These are phyloP conservation scores for Garra rufa DNA, from an alignment of 2,113 vertebrate species.

Conservation along the genomic window DNA sequence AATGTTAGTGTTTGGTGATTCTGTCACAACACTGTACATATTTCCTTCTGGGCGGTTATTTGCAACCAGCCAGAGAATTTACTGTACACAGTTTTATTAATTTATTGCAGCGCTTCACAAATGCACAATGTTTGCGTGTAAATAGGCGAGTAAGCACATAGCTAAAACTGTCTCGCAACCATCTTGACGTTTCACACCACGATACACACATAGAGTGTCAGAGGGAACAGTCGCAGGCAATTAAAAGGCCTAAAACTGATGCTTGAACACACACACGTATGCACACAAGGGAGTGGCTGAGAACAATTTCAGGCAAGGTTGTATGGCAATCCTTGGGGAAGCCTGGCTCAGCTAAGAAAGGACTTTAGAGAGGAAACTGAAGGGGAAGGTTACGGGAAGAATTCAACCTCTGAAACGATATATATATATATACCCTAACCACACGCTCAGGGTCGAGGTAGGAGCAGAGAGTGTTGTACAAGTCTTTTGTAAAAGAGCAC, in stretches of 20 bases:
- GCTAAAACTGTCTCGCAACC: background rate
- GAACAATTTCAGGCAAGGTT: constrained; percentile 35
- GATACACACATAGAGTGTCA: constrained; percentile 24
- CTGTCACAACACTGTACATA: background rate
- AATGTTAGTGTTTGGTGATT: background rate
- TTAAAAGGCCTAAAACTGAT: constrained; percentile 48
- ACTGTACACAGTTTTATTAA: background rate
- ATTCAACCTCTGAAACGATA: constrained; percentile 23
- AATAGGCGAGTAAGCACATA: background rate
- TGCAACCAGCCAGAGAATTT: background rate
- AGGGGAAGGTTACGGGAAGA: constrained; percentile 30
- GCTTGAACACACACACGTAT: constrained; percentile 26
- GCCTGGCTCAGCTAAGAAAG: constrained; percentile 6
- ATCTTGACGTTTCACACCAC: constrained; percentile 54
- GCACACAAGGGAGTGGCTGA: constrained; percentile 21
- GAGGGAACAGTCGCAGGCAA: constrained; percentile 43
- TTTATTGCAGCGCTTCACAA: background rate
- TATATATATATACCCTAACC: constrained; percentile 12
- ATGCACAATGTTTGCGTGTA: background rate
- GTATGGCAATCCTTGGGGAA: constrained; percentile 15
- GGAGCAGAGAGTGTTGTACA: constrained; percentile 10
- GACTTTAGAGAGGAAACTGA: constrained; percentile 16
- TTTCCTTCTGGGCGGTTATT: background rate
- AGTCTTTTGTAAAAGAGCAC: constrained; percentile 23
- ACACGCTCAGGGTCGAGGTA: constrained; percentile 3